Conservation (phyloP, 2,797 vertebrate genomes). For the Chloroceryle amazona region DNA sequence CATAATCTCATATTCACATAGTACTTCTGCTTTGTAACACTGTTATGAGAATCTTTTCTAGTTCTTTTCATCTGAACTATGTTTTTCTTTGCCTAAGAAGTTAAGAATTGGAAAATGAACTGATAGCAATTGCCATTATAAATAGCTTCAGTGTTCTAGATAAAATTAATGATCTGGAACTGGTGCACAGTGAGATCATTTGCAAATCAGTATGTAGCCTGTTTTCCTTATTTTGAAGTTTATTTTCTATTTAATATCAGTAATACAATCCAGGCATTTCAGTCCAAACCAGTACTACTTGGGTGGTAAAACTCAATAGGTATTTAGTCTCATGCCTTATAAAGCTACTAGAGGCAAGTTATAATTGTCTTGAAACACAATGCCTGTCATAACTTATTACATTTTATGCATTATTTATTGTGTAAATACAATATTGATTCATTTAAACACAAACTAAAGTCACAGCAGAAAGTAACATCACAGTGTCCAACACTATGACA, state of each 20-base stretch:
- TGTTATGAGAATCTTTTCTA: background rate
- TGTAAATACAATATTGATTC: conserved; percentile 38
- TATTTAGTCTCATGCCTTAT: conserved; percentile 77
- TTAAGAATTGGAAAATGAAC: conserved; percentile 1
- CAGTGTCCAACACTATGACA: background rate
- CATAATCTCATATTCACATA: background rate
- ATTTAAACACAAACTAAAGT: conserved; percentile 8
- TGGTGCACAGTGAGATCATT: conserved; percentile 19
- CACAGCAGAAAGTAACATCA: background rate
- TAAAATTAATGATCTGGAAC: background rate
- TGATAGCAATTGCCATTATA: conserved; percentile 2
- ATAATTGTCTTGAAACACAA: conserved; percentile 79
- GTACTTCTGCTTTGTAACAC: background rate
- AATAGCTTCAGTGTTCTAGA: background rate
- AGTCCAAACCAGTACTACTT: conserved; percentile 76
- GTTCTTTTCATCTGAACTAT: background rate
- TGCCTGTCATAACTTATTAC: conserved; percentile 78
- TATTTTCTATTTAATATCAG: conserved; percentile 78
- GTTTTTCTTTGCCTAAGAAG: background rate
- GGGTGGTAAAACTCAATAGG: conserved; percentile 80
- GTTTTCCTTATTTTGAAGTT: conserved; percentile 75
- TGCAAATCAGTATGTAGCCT: conserved; percentile 50
- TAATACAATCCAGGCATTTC: conserved; percentile 76
- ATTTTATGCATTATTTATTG: conserved; percentile 73
- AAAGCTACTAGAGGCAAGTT: conserved; percentile 79